A percentile compares a stretch with the other conserved stretches of the same genome.
phyloP scores from a whole-genome alignment of 2,797 vertebrate genomes.

The Cyprinodon diabolis region DNA sequence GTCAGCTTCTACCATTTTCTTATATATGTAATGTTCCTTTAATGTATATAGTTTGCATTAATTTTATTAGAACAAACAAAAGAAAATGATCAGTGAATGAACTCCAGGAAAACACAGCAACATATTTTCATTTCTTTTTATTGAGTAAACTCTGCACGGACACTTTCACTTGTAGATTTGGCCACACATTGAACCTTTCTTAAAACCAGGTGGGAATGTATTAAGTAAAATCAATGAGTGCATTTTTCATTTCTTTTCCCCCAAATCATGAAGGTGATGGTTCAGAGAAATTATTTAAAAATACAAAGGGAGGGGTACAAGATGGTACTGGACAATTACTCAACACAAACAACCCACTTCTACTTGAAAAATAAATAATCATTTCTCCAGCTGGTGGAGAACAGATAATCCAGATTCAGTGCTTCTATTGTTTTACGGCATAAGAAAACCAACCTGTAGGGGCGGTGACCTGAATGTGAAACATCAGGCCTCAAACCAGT shows the following conservation, averaged over 20 bases:
- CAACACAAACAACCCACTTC: slow-evolving; percentile 35
- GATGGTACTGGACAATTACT: slow-evolving; percentile 44
- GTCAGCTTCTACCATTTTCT: too few species aligned
- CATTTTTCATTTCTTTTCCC: slow-evolving; percentile 41
- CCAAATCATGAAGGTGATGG: slow-evolving; percentile 41
- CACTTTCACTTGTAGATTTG: slow-evolving; percentile 75
- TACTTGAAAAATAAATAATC: slow-evolving; percentile 17
- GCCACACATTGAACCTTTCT: slow-evolving; percentile 70
- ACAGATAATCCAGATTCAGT: slow-evolving; percentile 34
- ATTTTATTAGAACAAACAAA: background rate
- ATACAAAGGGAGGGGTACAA: slow-evolving; percentile 46
- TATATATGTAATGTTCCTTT: too few species aligned
- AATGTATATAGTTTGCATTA: too few species aligned
- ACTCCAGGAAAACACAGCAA: background rate
- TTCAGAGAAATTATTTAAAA: slow-evolving; percentile 51
- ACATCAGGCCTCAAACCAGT: slow-evolving; percentile 4
- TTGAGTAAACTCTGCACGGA: slow-evolving; percentile 79
- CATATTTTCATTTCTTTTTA: slow-evolving; percentile 71
- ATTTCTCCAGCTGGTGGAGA: slow-evolving; percentile 47
- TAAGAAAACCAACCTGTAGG: slow-evolving; percentile 7
- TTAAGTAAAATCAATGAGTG: slow-evolving; percentile 74
- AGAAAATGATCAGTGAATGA: background rate
- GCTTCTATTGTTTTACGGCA: slow-evolving; percentile 19
- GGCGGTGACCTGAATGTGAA: slow-evolving; percentile 19
- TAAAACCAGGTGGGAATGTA: slow-evolving; percentile 76